A percentile compares a stretch with the other conserved stretches of the same genome.
Conservation (phyloP, 1,140 invertebrate species). For the Drosophila eugracilis region DNA sequence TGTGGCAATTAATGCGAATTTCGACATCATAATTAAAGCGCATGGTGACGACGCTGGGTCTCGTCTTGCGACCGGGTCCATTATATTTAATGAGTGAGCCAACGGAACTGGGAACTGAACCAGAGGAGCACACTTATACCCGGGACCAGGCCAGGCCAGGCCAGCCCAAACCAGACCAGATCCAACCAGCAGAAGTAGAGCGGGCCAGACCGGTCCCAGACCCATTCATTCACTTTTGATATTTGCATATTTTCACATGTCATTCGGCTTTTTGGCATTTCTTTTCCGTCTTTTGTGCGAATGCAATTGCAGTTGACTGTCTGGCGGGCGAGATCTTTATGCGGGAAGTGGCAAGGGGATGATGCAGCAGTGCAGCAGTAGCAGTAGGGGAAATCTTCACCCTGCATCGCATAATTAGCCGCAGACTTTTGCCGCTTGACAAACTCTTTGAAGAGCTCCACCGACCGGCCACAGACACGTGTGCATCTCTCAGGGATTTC, state of each 20-base stretch:
- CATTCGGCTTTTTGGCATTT: slow-evolving; percentile 74
- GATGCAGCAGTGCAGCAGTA: not conserved
- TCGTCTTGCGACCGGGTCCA: slow-evolving; percentile 70
- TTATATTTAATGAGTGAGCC: slow-evolving; percentile 73
- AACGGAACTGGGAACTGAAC: slow-evolving; percentile 27
- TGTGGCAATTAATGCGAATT: slow-evolving; percentile 78
- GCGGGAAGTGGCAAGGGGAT: slow-evolving; percentile 1
- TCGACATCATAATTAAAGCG: slow-evolving; percentile 82
- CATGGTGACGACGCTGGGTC: slow-evolving; percentile 67
- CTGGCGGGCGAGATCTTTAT: slow-evolving; percentile 27
- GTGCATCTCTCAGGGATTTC: slow-evolving; percentile 41
- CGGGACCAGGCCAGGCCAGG: not conserved
- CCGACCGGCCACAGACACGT: slow-evolving; percentile 48
- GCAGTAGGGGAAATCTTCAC: not conserved
- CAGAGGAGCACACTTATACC: not conserved
- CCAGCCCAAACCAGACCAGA: slow-evolving; percentile 23
- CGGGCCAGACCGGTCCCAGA: slow-evolving; percentile 60
- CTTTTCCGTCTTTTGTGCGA: slow-evolving; percentile 73
- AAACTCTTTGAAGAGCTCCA: slow-evolving; percentile 78
- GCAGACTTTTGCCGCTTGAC: slow-evolving; percentile 78
- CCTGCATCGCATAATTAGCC: slow-evolving; percentile 73
- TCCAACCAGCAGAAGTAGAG: slow-evolving; percentile 49
- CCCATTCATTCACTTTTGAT: slow-evolving; percentile 79
- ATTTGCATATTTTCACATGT: slow-evolving; percentile 84
- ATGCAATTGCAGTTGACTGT: slow-evolving; percentile 41